A percentile compares a stretch with the other conserved stretches of the same genome.
phyloP scores from a whole-genome alignment of 2,888 invertebrate species.

The Spodoptera exigua region DNA sequence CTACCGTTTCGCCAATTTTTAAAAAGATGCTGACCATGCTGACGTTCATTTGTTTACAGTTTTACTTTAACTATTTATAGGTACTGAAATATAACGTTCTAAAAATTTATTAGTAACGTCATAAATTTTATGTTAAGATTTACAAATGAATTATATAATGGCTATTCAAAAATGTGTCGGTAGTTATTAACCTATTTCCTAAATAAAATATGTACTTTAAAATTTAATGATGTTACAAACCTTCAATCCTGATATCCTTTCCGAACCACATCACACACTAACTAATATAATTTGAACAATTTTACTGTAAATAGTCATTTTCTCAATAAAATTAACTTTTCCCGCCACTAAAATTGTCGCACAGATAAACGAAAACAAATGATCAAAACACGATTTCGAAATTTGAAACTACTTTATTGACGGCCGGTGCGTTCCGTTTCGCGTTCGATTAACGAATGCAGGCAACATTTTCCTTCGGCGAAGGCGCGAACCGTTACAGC shows the following conservation, averaged over 20 bases:
- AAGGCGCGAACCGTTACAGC: constrained; percentile 56
- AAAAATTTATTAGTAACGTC: no score
- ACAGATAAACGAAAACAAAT: constrained; percentile 37
- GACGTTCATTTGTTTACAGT: no score
- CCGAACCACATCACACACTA: constrained; percentile 75
- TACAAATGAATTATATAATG: no score
- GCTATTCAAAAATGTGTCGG: no score
- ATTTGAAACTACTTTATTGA: constrained; percentile 27
- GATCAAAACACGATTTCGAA: constrained; percentile 45
- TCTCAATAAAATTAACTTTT: constrained; percentile 50
- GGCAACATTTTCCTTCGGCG: constrained; percentile 68
- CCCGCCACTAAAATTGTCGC: constrained; percentile 47
- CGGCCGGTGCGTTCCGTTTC: constrained; percentile 68
- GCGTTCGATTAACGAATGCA: constrained; percentile 73
- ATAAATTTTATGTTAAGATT: no score
- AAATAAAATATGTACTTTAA: no score
- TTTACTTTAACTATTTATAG: no score
- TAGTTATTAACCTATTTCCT: no score
- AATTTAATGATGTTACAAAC: constrained; percentile 49
- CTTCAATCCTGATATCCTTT: constrained; percentile 59
- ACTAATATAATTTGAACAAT: constrained; percentile 86
- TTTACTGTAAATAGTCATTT: constrained; percentile 87
- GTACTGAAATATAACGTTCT: no score
- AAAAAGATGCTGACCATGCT: no score
- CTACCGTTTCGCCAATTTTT: no score